A percentile compares a stretch with the other conserved stretches of the same genome.
These are phyloP conservation scores for Gnathonemus echidnorhynchus DNA, from an alignment of 2,113 vertebrate genomes.

Conservation along the genomic window DNA sequence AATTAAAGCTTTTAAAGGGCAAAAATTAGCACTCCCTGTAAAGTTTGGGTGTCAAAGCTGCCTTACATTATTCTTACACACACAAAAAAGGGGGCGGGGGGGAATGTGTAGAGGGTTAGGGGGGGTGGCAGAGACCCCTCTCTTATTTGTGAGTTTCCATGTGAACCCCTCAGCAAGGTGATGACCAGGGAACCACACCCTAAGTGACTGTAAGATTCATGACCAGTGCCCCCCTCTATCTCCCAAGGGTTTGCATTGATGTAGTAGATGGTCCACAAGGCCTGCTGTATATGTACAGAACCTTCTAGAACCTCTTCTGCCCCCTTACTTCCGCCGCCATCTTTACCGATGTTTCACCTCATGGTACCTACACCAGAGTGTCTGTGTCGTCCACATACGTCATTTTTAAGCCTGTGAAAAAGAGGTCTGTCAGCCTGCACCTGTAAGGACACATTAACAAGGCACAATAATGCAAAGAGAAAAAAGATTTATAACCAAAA, in stretches of 20 bases:
- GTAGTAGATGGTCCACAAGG: background rate
- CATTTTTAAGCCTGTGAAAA: background rate
- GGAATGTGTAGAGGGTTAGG: background rate
- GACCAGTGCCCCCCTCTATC: background rate
- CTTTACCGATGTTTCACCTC: background rate
- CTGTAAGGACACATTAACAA: background rate
- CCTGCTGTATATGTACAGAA: background rate
- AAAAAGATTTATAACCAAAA: background rate
- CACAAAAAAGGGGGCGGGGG: background rate
- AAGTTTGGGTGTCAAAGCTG: background rate
- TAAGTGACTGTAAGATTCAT: background rate
- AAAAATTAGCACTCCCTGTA: background rate
- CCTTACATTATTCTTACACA: background rate
- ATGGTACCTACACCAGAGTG: background rate
- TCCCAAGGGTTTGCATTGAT: background rate
- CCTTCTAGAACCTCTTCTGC: background rate
- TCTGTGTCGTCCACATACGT: background rate
- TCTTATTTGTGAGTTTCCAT: background rate
- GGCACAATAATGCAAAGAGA: background rate
- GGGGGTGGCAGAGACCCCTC: background rate
- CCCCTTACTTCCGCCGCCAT: background rate
- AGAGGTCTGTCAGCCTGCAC: background rate
- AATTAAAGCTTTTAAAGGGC: background rate
- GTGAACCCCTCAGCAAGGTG: background rate
- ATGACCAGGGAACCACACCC: background rate